Evolutionary conservation across 1,140 invertebrate genomes (phyloP), one percentile per base, ranked within the genome.

Genomic region (Lerema accius): DNA sequence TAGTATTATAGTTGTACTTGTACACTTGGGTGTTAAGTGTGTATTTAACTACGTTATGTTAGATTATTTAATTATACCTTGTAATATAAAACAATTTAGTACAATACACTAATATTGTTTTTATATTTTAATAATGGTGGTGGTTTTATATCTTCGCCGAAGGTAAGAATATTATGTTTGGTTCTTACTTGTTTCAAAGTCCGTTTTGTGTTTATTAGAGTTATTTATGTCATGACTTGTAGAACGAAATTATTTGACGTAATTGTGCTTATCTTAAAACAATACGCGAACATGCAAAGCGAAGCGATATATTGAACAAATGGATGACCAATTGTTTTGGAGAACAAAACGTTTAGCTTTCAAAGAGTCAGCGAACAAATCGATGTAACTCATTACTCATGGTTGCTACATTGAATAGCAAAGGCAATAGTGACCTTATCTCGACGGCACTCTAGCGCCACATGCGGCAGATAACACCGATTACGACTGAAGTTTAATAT

Each of bases 61-160:
- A 23, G 19, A 23, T 23, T 3, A 23, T 5, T 23, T 3, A 23
- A 23, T 23, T 3, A 32, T 32, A 4, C 7, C 4, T 9, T 32
- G 9, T 32, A 4, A 1, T 32, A 9, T 32, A 32, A 32, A 9
- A 32, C 4, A 4, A 7, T 4, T 32, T 32, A 7, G 9, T 32
- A 32, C 4, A 32, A 32, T 1, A 9, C 28, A 32, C 35, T 37
- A 37, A 37, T 7, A 43, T 56, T 32, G 3, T 26, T 16, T 26
- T 43, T 43, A 53, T 40, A 53, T 53, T 53, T 51, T 26, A 13
- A 42, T 40, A 53, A 53, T 55, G 51, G 51, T 55, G 51, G 51
- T 55, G 51, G 51, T 42, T 55, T 23, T 17, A 55, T 55, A 42
- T 42, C 51, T 39, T 13, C 39, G 51, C 42, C 10, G 7, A 39